Conservation (phyloP, 2,113 vertebrate species). For the Isurus oxyrinchus region DNA sequence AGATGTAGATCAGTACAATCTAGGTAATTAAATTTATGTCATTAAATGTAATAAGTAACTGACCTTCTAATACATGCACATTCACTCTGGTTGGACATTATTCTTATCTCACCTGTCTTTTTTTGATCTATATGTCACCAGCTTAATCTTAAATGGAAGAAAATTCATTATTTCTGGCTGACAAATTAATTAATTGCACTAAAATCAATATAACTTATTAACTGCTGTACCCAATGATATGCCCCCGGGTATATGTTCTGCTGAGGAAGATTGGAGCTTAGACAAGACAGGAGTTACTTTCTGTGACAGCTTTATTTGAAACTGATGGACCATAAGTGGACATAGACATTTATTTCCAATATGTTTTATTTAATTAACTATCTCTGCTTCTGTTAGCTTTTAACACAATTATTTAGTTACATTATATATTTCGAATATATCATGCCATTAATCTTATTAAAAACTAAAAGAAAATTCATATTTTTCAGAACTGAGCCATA, state of each 20-base stretch:
- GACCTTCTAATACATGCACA: too few relatives aligned
- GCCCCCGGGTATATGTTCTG: not conserved
- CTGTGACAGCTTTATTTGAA: not conserved
- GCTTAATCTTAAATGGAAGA: not conserved
- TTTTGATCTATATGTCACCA: not conserved
- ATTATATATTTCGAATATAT: not conserved
- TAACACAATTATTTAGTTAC: not conserved
- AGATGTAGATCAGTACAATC: not conserved
- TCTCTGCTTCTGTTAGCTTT: not conserved
- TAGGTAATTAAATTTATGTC: not conserved
- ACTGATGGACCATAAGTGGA: not conserved
- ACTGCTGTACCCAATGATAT: not conserved
- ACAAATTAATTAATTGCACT: not conserved
- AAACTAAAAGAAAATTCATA: not conserved
- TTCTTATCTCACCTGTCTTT: not conserved
- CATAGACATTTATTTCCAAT: not conserved
- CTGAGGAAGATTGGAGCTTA: not conserved
- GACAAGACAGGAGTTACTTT: not conserved
- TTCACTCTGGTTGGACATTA: not conserved
- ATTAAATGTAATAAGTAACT: not conserved
- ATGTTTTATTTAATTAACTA: not conserved
- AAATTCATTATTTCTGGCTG: conserved; percentile 23
- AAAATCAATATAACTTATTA: conserved; percentile 23
- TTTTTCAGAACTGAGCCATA: not conserved
- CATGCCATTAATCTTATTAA: not conserved